Conservation (phyloP, 2,113 vertebrate species). For the Galeopterus variegatus region DNA sequence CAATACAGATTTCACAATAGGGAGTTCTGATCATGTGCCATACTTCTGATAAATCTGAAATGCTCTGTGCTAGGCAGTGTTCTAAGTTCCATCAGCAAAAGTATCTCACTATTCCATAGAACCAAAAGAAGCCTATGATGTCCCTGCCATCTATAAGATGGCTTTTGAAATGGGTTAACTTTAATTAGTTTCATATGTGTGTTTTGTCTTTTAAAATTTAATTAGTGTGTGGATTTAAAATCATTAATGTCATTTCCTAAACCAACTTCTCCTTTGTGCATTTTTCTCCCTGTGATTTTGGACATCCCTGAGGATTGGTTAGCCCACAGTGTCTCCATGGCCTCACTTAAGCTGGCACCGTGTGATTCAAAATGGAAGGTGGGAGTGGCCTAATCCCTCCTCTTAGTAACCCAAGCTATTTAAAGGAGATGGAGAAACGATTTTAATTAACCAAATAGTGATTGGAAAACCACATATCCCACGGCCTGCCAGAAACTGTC, state of each 20-base stretch:
- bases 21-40: neutral
- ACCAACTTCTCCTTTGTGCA: neutral
- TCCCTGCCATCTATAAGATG: neutral
- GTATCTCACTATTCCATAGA: too few species aligned
- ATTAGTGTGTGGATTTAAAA: conserved; percentile 26
- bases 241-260: conserved; percentile 55
- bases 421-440: conserved; percentile 61
- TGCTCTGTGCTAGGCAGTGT: neutral
- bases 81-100: neutral
- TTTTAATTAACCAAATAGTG: conserved; percentile 74
- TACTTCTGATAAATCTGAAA: neutral
- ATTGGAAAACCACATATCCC: conserved; percentile 40
- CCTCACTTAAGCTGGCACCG: neutral
- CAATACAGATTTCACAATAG: neutral
- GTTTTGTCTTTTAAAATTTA: conserved; percentile 23
- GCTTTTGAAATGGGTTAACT: neutral
- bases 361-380: neutral
- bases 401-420: conserved; percentile 48
- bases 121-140: neutral
- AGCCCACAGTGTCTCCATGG: neutral
- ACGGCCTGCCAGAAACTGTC: conserved; percentile 70
- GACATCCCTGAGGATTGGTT: conserved; percentile 15
- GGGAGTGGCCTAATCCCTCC: conserved; percentile 23
- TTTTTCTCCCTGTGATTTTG: neutral
- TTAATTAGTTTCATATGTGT: neutral